A percentile compares a stretch with the other conserved stretches of the same genome.
These are phyloP conservation scores for Papilio polytes DNA, from an alignment of 1,140 invertebrate species.

Conservation along the genomic window DNA sequence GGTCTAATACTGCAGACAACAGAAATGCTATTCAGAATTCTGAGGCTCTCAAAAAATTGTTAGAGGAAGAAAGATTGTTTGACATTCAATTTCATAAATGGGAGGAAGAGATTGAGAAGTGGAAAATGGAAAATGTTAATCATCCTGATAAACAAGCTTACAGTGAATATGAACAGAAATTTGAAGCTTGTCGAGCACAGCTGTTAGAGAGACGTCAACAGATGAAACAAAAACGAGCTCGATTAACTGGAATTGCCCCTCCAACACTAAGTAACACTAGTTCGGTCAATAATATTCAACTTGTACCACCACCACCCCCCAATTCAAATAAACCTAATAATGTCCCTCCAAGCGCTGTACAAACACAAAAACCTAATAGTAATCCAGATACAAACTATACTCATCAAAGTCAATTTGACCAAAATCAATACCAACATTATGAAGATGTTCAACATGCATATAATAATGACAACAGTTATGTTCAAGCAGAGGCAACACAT, in stretches of 20 bases:
- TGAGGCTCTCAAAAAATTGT: conserved; percentile 77
- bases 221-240: conserved; percentile 89
- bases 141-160: conserved; percentile 94
- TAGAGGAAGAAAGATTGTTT: conserved; percentile 91
- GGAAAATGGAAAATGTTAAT: conserved; percentile 93
- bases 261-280: conserved; percentile 45
- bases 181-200: conserved; percentile 91
- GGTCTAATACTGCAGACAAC: conserved; percentile 49
- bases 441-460: conserved; percentile 48
- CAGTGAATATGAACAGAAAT: conserved; percentile 92
- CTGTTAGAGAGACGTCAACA: conserved; percentile 90
- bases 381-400: conserved; percentile 49
- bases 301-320: conserved; percentile 48
- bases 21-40: conserved; percentile 47
- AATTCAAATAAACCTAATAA: conserved; percentile 47
- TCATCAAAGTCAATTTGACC: conserved; percentile 48
- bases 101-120: conserved; percentile 93
- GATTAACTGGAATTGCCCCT: conserved; percentile 52
- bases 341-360: conserved; percentile 43
- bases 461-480: conserved; percentile 53
- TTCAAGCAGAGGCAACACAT: conserved; percentile 54
- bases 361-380: conserved; percentile 42
- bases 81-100: conserved; percentile 92
- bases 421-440: conserved; percentile 45
- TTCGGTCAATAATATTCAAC: conserved; percentile 50